A percentile compares a stretch with the other conserved stretches of the same genome.
Evolutionary conservation across 2,797 vertebrate species (phyloP).

Genomic region (Alauda arvensis): DNA sequence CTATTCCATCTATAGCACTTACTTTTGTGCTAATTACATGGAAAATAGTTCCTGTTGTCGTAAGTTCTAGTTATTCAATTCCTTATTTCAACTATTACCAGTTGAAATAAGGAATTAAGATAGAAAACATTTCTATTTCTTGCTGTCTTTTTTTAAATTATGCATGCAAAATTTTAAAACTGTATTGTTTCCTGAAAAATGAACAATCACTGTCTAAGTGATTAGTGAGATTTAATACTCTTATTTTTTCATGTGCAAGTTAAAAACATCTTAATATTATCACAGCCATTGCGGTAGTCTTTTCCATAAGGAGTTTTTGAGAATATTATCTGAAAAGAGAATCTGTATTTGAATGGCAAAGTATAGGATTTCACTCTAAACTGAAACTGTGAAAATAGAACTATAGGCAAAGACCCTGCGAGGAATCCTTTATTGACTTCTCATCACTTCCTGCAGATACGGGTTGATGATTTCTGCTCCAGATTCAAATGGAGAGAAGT

Average conservation of each 20-base stretch:
- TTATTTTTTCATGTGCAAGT: neutral
- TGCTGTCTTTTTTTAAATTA: neutral
- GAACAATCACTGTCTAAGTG: neutral
- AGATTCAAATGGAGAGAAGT: neutral
- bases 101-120: neutral
- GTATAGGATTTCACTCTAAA: neutral
- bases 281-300: neutral
- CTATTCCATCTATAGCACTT: neutral
- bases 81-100: too few species aligned
- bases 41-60: neutral
- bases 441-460: neutral
- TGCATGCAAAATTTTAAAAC: neutral
- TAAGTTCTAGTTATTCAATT: too few species aligned
- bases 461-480: neutral
- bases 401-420: neutral
- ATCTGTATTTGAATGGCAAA: neutral
- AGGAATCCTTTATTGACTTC: neutral
- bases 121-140: neutral
- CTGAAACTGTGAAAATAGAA: neutral
- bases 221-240: neutral
- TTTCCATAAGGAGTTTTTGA: neutral
- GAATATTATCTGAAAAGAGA: neutral
- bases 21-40: neutral
- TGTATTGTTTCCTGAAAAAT: neutral
- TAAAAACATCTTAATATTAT: neutral